Evolutionary conservation across 2,888 invertebrate genomes (phyloP).

Genomic region (Macrophya alboannulata): DNA sequence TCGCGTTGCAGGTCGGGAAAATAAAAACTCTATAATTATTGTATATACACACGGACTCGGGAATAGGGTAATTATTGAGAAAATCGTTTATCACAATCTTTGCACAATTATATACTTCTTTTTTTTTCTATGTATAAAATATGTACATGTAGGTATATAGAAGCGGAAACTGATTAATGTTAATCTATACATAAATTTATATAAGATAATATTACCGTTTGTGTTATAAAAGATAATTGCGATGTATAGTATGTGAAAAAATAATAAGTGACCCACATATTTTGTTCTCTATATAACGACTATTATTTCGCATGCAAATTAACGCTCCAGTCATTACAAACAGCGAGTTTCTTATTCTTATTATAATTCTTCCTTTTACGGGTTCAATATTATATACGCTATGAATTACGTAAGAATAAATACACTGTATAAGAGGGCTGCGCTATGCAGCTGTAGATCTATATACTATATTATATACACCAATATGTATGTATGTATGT

Average conservation of each 20-base stretch:
- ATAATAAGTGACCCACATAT: neutral
- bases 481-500: neutral
- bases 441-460: neutral
- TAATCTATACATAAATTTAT: too few relatives aligned
- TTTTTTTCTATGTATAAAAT: too few relatives aligned
- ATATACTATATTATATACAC: neutral
- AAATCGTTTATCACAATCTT: too few relatives aligned
- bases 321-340: neutral
- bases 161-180: too few relatives aligned
- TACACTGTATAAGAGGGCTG: neutral
- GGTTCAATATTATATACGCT: neutral
- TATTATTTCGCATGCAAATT: neutral
- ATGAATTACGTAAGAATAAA: neutral
- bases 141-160: too few relatives aligned
- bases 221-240: too few relatives aligned
- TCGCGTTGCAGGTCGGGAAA: too few relatives aligned
- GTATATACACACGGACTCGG: too few relatives aligned
- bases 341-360: neutral
- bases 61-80: too few relatives aligned
- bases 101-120: too few relatives aligned
- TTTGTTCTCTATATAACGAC: neutral
- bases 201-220: too few relatives aligned
- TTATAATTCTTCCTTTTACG: neutral
- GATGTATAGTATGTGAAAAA: neutral
- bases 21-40: too few relatives aligned